Base-by-base conservation (phyloP, 92 coral and sea anemone species). In the Parazoanthus swiftii region DNA sequence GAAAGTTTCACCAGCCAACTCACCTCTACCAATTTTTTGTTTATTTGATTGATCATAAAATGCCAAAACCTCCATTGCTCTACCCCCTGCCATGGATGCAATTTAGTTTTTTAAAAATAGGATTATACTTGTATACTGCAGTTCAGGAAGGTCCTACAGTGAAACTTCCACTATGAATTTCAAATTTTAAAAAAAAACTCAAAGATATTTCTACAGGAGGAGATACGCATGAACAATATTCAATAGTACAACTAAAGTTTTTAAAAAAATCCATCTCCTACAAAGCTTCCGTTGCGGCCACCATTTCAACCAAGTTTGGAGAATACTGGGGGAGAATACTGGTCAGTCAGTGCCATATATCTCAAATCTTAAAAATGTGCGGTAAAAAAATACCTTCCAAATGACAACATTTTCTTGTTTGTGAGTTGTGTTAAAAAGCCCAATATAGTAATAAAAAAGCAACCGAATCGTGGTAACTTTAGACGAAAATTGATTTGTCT, bases 161-260 rank as follows among this genome's bases (percentile, higher is more conserved):
- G 21, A 1, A 21, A 18, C 70, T 21, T 58, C 66, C 66, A 5
- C 66, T 18, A 14, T 3, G 66, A 14, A 58, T 5, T 46, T 46
- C 3, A 58, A 58, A 77, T 23, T 14, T n/a, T n/a, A n/a, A n/a
- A n/a, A n/a, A n/a, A n/a, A 46, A 77, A 4, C 65, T 43, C 29
- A 46, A 77, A 77, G 20, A 33, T 77, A 43, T 77, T 7, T 39
- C 25, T 18, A 77, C 18, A 77, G 36, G 13, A 23, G 35, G 63
- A 44, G 56, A 77, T 77, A 43, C 81, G 35, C 56, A 77, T 43
- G 81, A 78, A 4, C 67, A 78, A 78, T 78, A 78, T 25, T n/a
- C 37, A 18, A 21, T 9, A 21, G 1, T 63, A 6, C 5, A 63
- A 63, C 21, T 63, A 63, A 20, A 18, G 70, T 63, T 63, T 21